These are phyloP conservation scores for Archocentrus centrarchus DNA, from an alignment of 2,113 vertebrate genomes.

Conservation along the genomic window DNA sequence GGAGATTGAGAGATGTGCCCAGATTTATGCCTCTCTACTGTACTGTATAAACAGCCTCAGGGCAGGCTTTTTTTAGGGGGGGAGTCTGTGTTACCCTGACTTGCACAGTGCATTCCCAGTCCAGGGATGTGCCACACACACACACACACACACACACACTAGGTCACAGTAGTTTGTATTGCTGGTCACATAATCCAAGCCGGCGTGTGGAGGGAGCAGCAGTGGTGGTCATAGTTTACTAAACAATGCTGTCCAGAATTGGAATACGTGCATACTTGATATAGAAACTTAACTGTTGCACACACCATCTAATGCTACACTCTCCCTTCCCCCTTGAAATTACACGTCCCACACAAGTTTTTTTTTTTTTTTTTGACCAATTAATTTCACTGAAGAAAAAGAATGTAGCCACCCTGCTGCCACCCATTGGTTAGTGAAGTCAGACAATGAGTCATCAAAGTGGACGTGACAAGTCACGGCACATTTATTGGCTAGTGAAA, in stretches of 20 bases:
- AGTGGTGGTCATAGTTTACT: constrained; percentile 41
- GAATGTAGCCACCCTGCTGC: neutral
- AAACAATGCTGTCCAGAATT: constrained; percentile 32
- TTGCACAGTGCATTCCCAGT: constrained; percentile 45
- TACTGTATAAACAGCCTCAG: constrained; percentile 46
- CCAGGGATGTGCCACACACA: constrained; percentile 12
- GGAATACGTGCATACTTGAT: neutral
- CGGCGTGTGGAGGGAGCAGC: constrained; percentile 48
- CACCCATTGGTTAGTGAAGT: neutral
- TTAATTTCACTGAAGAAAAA: too few relatives aligned
- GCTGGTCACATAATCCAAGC: constrained; percentile 45
- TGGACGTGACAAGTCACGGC: neutral
- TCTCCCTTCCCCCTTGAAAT: too few relatives aligned
- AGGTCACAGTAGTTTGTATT: constrained; percentile 38
- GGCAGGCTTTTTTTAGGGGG: constrained; percentile 13
- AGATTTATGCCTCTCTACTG: constrained; percentile 45
- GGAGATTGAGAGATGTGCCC: constrained; percentile 61
- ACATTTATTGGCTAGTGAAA: neutral
- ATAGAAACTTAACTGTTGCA: neutral
- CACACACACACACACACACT: neutral
- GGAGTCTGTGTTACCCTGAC: constrained; percentile 33
- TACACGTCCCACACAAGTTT: too few relatives aligned
- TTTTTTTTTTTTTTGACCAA: too few relatives aligned
- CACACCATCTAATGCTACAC: neutral
- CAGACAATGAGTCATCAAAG: neutral